These are phyloP conservation scores for Uria lomvia DNA, from an alignment of 2,113 vertebrate species.

Conservation along the genomic window DNA sequence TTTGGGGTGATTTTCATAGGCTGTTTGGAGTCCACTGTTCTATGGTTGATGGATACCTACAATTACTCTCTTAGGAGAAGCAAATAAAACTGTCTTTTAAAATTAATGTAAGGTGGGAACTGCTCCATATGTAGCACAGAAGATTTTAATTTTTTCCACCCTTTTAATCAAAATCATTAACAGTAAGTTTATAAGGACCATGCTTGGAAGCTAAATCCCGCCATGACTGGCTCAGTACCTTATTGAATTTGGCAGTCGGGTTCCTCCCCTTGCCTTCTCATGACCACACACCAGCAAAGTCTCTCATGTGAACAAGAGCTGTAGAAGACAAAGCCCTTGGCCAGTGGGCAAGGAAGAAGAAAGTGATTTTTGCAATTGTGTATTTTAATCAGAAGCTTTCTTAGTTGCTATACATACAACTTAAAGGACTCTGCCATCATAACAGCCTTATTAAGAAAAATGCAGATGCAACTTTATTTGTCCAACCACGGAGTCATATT, in stretches of 20 bases:
- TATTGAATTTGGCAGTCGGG: not conserved
- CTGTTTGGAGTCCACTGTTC: not conserved
- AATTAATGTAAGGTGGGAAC: not conserved
- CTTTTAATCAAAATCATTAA: not conserved
- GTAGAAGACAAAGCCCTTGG: not conserved
- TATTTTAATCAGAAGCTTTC: not conserved
- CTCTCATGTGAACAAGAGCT: accelerated
- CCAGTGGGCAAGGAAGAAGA: not conserved
- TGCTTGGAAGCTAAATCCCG: not conserved
- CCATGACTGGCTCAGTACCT: not conserved
- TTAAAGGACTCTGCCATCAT: not conserved
- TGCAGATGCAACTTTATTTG: not conserved
- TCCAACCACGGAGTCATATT: not conserved
- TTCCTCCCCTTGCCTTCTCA: not conserved
- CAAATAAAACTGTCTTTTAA: not conserved
- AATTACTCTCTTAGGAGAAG: not conserved
- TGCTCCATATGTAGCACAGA: not conserved
- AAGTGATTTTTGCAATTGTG: not conserved
- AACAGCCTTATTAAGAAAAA: not conserved
- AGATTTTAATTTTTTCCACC: not conserved
- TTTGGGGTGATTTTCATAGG: not conserved
- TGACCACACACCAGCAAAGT: not conserved
- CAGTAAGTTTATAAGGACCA: not conserved
- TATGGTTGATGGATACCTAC: not conserved
- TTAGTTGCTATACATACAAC: not conserved